These are phyloP conservation scores for Anguilla obscura DNA, from an alignment of 2,797 vertebrate genomes.

Conservation along the genomic window DNA sequence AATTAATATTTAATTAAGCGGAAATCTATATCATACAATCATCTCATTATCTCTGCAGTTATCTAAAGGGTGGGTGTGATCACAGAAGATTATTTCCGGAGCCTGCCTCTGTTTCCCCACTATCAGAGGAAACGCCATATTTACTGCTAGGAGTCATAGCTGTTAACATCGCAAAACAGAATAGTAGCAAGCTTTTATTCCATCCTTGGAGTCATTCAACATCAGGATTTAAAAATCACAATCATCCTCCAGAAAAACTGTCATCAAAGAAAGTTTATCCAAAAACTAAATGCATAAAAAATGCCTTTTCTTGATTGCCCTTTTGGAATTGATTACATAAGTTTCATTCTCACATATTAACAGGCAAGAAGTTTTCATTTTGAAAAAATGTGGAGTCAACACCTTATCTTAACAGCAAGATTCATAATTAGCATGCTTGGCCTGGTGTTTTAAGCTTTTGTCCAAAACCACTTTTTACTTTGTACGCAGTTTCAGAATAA, in stretches of 20 bases:
- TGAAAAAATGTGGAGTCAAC: not conserved
- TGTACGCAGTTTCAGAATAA: constrained; percentile 70
- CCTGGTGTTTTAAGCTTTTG: constrained; percentile 65
- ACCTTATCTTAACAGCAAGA: constrained; percentile 41
- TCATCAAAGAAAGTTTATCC: constrained; percentile 69
- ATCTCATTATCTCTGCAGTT: no score
- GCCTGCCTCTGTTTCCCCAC: no score
- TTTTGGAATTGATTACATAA: not conserved
- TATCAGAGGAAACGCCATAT: no score
- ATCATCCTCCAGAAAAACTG: constrained; percentile 71
- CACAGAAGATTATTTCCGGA: no score
- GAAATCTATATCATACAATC: no score
- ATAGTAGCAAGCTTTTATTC: no score
- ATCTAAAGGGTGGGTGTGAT: no score
- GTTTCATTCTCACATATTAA: not conserved
- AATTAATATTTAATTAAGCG: no score
- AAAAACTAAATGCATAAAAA: constrained; percentile 62
- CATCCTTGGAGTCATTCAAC: not conserved
- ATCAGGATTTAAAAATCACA: constrained; percentile 55
- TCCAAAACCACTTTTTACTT: constrained; percentile 69
- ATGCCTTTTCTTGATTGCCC: not conserved
- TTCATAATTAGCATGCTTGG: constrained; percentile 63
- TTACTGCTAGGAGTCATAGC: not conserved
- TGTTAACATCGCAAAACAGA: not conserved
- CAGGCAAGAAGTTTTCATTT: not conserved